phyloP scores from a whole-genome alignment of 2,797 vertebrate species.

The Sebastes taczanowskii region DNA sequence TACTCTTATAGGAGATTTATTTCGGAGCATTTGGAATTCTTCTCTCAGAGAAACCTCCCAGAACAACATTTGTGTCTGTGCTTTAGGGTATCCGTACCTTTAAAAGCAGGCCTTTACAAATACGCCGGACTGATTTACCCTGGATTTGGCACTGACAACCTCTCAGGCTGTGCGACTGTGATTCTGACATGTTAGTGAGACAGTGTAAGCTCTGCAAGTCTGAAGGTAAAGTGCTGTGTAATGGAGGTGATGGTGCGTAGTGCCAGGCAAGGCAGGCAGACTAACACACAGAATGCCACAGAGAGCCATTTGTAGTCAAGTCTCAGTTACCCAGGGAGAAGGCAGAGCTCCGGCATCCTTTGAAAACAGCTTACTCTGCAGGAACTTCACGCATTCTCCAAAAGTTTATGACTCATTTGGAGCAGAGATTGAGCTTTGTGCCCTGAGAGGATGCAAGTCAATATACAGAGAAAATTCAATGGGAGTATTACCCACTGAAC shows the following conservation, averaged over 20 bases:
- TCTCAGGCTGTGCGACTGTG: slow-evolving; percentile 10
- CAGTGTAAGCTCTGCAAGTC: slow-evolving; percentile 23
- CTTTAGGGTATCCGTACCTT: not conserved
- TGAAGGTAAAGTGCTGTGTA: slow-evolving; percentile 34
- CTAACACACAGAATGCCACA: slow-evolving; percentile 43
- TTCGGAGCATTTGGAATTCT: not conserved
- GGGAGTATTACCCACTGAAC: slow-evolving; percentile 29
- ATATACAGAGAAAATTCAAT: slow-evolving; percentile 46
- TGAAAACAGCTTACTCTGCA: slow-evolving; percentile 78
- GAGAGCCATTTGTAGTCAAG: slow-evolving; percentile 69
- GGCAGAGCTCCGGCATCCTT: slow-evolving; percentile 56
- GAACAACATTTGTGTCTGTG: not conserved
- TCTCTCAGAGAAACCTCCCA: not conserved
- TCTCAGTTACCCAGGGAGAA: slow-evolving; percentile 59
- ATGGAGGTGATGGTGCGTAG: slow-evolving; percentile 45
- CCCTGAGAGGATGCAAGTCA: slow-evolving; percentile 54
- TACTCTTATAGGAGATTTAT: not conserved
- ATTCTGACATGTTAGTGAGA: slow-evolving; percentile 33
- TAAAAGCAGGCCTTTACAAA: slow-evolving; percentile 18
- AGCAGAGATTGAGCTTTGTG: slow-evolving; percentile 53
- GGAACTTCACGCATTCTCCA: slow-evolving; percentile 56
- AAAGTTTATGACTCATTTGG: slow-evolving; percentile 74
- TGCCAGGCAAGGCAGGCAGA: slow-evolving; percentile 24
- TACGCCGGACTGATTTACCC: slow-evolving; percentile 7
- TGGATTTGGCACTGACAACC: slow-evolving; percentile 25